Conservation (phyloP, 1,140 invertebrate species). For the Drosophila santomea region DNA sequence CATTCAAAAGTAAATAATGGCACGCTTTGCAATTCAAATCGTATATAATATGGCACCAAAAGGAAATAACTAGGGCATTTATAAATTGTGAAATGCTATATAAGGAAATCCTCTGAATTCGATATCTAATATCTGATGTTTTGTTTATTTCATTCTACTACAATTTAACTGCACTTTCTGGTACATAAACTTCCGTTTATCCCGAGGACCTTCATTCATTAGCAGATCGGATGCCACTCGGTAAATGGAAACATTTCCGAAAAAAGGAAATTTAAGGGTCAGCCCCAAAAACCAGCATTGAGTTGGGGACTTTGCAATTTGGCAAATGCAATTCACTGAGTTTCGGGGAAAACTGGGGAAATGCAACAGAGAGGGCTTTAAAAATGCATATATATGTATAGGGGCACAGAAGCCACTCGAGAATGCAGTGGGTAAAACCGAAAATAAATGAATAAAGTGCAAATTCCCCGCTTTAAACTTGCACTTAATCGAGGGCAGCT, state of each 20-base stretch:
- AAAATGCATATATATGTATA: background rate
- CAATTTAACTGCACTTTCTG: background rate
- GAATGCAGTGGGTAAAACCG: conserved; percentile 15
- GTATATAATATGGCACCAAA: background rate
- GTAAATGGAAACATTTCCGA: conserved; percentile 28
- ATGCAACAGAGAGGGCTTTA: conserved; percentile 2
- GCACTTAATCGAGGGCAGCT: conserved; percentile 55
- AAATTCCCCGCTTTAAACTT: conserved; percentile 24
- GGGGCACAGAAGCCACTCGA: conserved; percentile 10
- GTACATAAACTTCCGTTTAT: conserved; percentile 22
- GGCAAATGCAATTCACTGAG: conserved; percentile 53
- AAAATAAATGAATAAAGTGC: conserved; percentile 50
- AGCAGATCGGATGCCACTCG: conserved; percentile 11
- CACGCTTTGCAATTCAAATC: background rate
- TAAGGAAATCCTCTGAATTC: too few species aligned
- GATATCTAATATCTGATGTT: too few species aligned
- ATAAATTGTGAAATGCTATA: too few species aligned
- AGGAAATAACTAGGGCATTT: background rate
- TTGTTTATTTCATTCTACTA: background rate
- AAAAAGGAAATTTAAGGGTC: conserved; percentile 13
- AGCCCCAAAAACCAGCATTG: conserved; percentile 14
- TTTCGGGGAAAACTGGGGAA: background rate
- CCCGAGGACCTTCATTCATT: conserved; percentile 12
- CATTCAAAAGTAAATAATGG: conserved; percentile 6
- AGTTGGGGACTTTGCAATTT: conserved; percentile 54